Evolutionary conservation across 2,888 invertebrate species (phyloP).

Genomic region (Steromphala cineraria): DNA sequence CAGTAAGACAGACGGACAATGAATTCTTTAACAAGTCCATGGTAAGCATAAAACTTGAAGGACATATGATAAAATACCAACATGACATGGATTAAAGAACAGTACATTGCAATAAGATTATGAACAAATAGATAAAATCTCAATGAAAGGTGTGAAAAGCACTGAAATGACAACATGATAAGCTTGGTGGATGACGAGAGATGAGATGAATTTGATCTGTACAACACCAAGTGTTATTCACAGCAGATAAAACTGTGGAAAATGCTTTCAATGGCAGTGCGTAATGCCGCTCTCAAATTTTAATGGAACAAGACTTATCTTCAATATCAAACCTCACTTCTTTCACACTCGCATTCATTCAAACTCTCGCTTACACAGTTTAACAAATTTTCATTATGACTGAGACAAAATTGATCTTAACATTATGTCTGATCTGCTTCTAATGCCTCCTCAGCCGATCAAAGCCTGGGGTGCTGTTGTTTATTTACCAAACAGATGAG

Average conservation of each 20-base stretch:
- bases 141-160: slow-evolving; percentile 11
- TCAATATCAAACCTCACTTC: no score
- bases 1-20: background rate
- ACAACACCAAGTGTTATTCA: no score
- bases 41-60: background rate
- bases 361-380: background rate
- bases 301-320: no score
- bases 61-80: slow-evolving; percentile 7
- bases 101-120: background rate
- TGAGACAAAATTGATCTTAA: background rate
- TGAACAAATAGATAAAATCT: slow-evolving; percentile 16
- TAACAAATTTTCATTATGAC: slow-evolving; percentile 1
- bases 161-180: slow-evolving; percentile 5
- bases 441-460: no score
- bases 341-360: background rate
- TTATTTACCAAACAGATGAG: no score
- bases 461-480: no score
- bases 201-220: no score
- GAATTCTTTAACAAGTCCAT: slow-evolving; percentile 4
- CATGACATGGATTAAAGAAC: background rate
- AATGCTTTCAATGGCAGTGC: no score
- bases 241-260: no score
- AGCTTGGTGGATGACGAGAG: no score
- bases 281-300: no score
- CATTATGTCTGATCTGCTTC: background rate